phyloP scores from a whole-genome alignment of 1,140 invertebrate species.

The Mya arenaria region DNA sequence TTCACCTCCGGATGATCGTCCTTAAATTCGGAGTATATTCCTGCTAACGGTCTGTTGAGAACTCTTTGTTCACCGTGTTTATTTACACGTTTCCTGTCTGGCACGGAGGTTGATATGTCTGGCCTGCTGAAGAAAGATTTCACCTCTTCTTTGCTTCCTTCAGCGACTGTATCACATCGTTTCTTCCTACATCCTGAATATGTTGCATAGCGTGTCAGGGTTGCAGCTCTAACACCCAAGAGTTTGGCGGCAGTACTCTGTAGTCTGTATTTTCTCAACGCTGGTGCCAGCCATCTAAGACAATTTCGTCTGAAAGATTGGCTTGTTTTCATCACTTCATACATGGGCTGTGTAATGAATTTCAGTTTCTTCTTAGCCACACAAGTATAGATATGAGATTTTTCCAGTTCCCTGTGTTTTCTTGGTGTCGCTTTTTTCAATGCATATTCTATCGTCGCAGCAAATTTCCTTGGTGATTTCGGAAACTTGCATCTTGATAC shows the following conservation, averaged over 20 bases:
- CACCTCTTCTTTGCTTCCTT: not conserved
- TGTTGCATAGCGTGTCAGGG: too few relatives aligned
- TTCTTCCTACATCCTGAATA: not conserved
- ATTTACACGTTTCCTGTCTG: constrained; percentile 18
- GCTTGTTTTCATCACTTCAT: not conserved
- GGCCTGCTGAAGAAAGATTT: constrained; percentile 23
- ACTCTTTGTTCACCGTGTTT: constrained; percentile 27
- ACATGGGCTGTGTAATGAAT: not conserved
- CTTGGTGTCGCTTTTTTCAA: not conserved
- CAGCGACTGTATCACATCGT: not conserved
- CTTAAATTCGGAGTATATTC: constrained; percentile 17
- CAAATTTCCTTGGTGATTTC: not conserved
- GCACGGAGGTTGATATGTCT: constrained; percentile 50
- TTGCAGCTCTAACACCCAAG: not conserved
- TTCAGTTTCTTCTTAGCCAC: not conserved
- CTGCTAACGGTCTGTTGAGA: constrained; percentile 4
- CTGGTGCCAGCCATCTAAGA: not conserved
- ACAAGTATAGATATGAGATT: not conserved
- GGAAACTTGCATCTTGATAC: too few relatives aligned
- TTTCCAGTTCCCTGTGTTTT: not conserved
- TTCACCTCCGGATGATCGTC: constrained; percentile 1
- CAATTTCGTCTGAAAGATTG: not conserved
- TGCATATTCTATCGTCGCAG: not conserved
- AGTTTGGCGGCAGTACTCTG: not conserved
- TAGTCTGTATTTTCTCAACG: not conserved